phyloP scores from a whole-genome alignment of 2,797 vertebrate species.

The Thamnophis elegans region DNA sequence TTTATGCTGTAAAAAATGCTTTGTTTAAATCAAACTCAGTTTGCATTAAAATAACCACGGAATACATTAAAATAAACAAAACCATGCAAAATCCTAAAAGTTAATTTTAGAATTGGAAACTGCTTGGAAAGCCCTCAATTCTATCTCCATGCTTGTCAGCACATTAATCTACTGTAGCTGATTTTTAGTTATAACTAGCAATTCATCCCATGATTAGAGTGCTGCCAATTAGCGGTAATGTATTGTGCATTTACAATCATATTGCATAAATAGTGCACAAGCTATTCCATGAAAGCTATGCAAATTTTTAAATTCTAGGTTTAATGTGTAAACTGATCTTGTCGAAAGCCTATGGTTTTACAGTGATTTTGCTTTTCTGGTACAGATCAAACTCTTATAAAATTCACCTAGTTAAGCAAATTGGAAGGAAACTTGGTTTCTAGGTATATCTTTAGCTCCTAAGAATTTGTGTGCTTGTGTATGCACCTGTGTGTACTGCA shows the following conservation, averaged over 20 bases:
- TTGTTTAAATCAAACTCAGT: background rate
- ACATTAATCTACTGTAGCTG: background rate
- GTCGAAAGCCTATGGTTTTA: background rate
- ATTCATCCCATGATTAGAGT: background rate
- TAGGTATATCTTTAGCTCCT: background rate
- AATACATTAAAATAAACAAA: background rate
- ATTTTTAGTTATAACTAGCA: fast-evolving
- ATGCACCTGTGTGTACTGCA: background rate
- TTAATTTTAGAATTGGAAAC: background rate
- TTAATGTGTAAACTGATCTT: background rate
- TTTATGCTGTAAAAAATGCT: background rate
- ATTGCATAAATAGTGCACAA: background rate
- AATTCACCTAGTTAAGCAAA: background rate
- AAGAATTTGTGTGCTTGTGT: background rate
- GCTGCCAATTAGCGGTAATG: background rate
- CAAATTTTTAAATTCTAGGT: background rate
- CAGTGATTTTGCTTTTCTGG: background rate
- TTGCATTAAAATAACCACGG: background rate
- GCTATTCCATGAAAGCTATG: background rate
- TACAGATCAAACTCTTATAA: background rate
- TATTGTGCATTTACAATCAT: background rate
- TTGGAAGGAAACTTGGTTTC: background rate
- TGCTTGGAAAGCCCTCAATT: background rate
- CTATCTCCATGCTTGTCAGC: background rate
- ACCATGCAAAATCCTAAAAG: background rate